Evolutionary conservation across 2,888 invertebrate species (phyloP), one percentile per base, ranked within the genome.

Genomic region (Dynastes hyllus): DNA sequence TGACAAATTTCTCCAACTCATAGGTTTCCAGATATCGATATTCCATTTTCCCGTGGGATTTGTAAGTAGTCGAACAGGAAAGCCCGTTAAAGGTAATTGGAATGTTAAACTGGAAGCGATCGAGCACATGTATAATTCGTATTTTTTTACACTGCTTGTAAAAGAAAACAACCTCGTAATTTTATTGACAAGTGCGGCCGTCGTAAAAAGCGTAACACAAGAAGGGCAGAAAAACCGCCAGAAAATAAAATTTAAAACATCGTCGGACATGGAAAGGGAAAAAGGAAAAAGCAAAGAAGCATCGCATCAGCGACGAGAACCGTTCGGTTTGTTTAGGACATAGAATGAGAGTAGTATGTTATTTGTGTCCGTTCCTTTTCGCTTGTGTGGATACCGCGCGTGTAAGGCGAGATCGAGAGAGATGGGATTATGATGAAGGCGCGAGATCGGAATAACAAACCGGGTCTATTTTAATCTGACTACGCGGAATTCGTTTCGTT

Each of bases 401-500:
- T 13, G 66, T 69, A 69, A 69, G 51, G 50, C 29, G 69, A 69
- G 51, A 69, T 51, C 50, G 69, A 69, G 69, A 69, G 69, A 69
- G 69, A 69, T 69, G 69, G 69, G 51, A 50, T 69, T 69, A 69
- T 69, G 69, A 69, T 69, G 69, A 69, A 69, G 51, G 69, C 69
- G 69, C 69, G 69, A 69, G 69, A 29, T 69, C 69, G 51, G 69
- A 69, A 69, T 69, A 69, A 69, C 69, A 69, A 69, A 69, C 69
- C 51, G 51, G 51, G 51, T 69, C 69, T 69, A 69, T 69, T 69
- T 69, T 69, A 69, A 69, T 69, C 69, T 53, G 69, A 69, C 51
- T 69, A 69, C 69, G 69, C 69, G 69, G 69, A 69, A 69, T 69
- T 69, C 69, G 69, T 69, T 69, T 51, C 69, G 69, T 69, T 50